phyloP scores from a whole-genome alignment of 2,797 vertebrate genomes.

The Varecia variegata region DNA sequence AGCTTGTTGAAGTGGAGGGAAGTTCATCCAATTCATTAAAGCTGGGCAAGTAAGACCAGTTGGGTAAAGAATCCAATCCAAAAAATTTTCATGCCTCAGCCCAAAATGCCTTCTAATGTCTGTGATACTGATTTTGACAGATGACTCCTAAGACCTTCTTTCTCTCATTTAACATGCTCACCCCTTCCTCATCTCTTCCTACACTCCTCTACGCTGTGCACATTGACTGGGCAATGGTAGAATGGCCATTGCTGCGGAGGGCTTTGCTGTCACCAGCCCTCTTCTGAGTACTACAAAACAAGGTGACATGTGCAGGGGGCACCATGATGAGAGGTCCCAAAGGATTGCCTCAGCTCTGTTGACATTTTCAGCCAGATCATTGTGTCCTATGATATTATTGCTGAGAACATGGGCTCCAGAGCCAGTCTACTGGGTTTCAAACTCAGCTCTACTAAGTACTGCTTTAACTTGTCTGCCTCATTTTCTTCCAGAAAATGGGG shows the following conservation, averaged over 20 bases:
- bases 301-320: accelerated
- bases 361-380: not conserved
- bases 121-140: not conserved
- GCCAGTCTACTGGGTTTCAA: not conserved
- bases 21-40: not conserved
- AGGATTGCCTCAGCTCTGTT: not conserved
- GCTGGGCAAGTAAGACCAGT: not conserved
- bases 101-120: not conserved
- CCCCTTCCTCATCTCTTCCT: not conserved
- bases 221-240: not conserved
- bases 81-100: not conserved
- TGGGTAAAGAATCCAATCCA: not conserved
- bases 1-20: not conserved
- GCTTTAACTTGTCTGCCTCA: not conserved
- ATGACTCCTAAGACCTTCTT: not conserved
- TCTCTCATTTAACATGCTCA: not conserved
- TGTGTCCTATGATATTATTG: not conserved
- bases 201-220: accelerated
- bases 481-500: not conserved
- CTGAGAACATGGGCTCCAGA: not conserved
- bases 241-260: not conserved
- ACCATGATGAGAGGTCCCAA: not conserved
- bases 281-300: not conserved
- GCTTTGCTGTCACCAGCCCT: not conserved
- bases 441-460: not conserved